These are phyloP conservation scores for Pristiophorus japonicus DNA, from an alignment of 2,113 vertebrate genomes.

Conservation along the genomic window DNA sequence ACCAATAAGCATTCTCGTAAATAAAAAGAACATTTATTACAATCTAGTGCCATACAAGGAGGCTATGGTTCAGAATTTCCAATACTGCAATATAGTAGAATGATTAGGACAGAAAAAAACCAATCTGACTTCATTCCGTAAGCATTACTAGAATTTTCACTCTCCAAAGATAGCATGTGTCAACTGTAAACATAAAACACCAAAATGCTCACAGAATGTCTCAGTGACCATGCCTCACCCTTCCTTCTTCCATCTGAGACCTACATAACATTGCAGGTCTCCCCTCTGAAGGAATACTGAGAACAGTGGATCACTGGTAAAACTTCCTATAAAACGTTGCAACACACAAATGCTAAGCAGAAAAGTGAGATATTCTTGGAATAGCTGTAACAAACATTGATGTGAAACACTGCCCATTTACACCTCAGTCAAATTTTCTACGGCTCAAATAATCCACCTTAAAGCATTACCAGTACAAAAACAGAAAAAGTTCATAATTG, in stretches of 20 bases:
- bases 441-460: not conserved
- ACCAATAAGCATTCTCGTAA: not conserved
- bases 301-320: slow-evolving; percentile 18
- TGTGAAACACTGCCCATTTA: slow-evolving; percentile 4
- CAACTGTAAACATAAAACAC: slow-evolving; percentile 5
- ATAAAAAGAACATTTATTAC: slow-evolving; percentile 27
- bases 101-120: not conserved
- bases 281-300: not conserved
- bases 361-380: not conserved
- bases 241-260: not conserved
- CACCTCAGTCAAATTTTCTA: not conserved
- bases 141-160: not conserved
- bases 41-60: slow-evolving; percentile 10
- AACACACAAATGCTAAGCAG: not conserved
- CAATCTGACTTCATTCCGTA: not conserved
- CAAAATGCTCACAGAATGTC: not conserved
- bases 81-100: not conserved
- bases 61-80: slow-evolving; percentile 12
- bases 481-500: slow-evolving; percentile 23
- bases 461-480: slow-evolving; percentile 15
- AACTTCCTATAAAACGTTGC: slow-evolving; percentile 10
- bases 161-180: not conserved
- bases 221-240: not conserved
- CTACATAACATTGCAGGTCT: not conserved
- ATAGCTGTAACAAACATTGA: not conserved